These are phyloP conservation scores for Alectura lathami DNA, from an alignment of 2,113 vertebrate genomes.

Conservation along the genomic window DNA sequence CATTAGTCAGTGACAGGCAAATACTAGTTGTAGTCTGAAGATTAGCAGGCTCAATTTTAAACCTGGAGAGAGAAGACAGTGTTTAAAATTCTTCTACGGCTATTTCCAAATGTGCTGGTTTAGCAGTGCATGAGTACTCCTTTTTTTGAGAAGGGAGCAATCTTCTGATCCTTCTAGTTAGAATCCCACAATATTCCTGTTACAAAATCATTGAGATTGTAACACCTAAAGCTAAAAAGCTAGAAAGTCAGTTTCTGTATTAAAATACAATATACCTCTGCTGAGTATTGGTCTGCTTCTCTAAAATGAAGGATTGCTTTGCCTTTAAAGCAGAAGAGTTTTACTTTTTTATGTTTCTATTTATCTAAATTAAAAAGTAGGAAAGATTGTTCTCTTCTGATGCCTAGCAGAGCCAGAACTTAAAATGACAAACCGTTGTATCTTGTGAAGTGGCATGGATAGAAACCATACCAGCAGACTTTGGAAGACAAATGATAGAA, in stretches of 20 bases:
- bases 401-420: not conserved
- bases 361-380: no score
- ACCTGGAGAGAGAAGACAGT: not conserved
- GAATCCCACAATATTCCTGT: not conserved
- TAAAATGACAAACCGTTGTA: not conserved
- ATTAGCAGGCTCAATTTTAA: slow-evolving; percentile 36
- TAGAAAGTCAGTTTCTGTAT: not conserved
- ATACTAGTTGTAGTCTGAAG: slow-evolving; percentile 15
- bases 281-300: not conserved
- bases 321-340: not conserved
- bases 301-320: not conserved
- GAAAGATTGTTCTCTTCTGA: not conserved
- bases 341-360: not conserved
- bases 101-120: not conserved
- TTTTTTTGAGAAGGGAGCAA: not conserved
- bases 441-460: not conserved
- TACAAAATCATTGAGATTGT: not conserved
- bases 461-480: not conserved
- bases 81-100: not conserved
- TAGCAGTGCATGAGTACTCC: not conserved
- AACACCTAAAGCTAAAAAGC: not conserved
- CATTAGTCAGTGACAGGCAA: slow-evolving; percentile 29
- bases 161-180: not conserved
- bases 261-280: not conserved
- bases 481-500: not conserved